Conservation (phyloP, 1,140 invertebrate species). For the Drosophila bocki region DNA sequence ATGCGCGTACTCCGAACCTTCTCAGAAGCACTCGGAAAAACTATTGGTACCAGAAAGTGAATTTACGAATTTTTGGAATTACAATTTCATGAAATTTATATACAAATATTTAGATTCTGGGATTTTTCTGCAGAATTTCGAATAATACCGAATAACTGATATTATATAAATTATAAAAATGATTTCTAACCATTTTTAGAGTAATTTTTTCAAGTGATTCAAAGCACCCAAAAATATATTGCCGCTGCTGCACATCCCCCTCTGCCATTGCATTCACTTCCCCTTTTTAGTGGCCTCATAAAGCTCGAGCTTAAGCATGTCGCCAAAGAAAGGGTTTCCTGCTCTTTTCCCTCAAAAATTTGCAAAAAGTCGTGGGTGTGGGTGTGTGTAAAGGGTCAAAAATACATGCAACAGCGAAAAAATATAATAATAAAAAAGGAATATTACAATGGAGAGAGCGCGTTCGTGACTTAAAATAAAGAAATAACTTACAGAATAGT, state of each 20-base stretch:
- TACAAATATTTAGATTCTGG: neutral
- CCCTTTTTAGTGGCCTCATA: constrained; percentile 72
- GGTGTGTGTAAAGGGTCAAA: constrained; percentile 35
- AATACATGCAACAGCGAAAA: constrained; percentile 4
- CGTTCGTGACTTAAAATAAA: constrained; percentile 76
- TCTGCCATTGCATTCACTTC: constrained; percentile 34
- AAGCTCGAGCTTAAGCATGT: constrained; percentile 81
- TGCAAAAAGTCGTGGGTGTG: constrained; percentile 52
- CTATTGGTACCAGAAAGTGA: neutral
- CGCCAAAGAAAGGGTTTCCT: constrained; percentile 73
- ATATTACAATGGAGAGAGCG: constrained; percentile 44
- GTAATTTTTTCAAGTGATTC: neutral
- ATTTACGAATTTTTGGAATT: neutral
- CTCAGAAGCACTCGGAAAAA: constrained; percentile 22
- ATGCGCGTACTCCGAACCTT: constrained; percentile 28
- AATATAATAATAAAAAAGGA: constrained; percentile 35
- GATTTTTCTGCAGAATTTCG: neutral
- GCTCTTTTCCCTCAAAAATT: constrained; percentile 65
- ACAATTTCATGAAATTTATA: neutral
- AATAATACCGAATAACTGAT: neutral
- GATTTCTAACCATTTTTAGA: neutral
- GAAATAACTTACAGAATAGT: constrained; percentile 78
- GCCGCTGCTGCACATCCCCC: constrained; percentile 17
- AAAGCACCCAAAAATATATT: constrained; percentile 60
- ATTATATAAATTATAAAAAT: neutral